Conservation (phyloP, 2,797 vertebrate species). For the Acrossocheilus fasciatus region DNA sequence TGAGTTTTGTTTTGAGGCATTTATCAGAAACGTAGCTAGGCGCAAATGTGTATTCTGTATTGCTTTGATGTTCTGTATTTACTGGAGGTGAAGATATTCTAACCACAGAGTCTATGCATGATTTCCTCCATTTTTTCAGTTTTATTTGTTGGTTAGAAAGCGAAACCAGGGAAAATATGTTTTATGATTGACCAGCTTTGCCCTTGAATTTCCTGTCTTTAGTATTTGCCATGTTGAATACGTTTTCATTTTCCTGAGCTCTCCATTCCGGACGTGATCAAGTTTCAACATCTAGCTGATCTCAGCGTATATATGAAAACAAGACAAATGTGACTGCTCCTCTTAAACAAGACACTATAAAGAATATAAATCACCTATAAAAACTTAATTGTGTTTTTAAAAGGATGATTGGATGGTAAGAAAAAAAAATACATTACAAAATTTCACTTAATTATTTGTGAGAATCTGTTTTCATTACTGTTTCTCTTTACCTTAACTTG, state of each 20-base stretch:
- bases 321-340: neutral
- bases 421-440: neutral
- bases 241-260: neutral
- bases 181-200: neutral
- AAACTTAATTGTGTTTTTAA: neutral
- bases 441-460: neutral
- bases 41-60: neutral
- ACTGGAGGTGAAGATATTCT: neutral
- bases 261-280: neutral
- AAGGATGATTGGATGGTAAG: neutral
- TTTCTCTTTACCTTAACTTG: neutral
- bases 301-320: neutral
- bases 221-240: neutral
- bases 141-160: neutral
- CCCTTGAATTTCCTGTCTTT: constrained; percentile 7
- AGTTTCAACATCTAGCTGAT: constrained; percentile 16
- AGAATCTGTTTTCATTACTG: neutral
- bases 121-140: neutral
- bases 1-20: neutral
- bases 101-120: neutral
- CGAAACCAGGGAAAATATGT: neutral
- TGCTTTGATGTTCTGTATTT: neutral
- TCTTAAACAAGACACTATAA: neutral
- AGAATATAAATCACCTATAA: neutral
- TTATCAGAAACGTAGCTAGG: neutral